A percentile compares a stretch with the other conserved stretches of the same genome.
Conservation (phyloP, 1,140 invertebrate species). For the Bombus impatiens region DNA sequence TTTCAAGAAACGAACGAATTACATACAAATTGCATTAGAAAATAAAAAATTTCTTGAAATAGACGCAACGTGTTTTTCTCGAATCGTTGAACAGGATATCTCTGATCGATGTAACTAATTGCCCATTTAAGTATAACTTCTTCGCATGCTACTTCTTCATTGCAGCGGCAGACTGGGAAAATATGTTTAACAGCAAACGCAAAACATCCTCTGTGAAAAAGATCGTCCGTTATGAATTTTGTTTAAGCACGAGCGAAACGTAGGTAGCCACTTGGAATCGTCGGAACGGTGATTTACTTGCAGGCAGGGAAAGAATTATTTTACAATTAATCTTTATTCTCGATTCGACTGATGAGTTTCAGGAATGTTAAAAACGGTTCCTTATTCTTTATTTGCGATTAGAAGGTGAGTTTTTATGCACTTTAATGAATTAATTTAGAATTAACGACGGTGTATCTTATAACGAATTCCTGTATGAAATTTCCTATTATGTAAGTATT, state of each 20-base stretch:
- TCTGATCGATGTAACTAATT: slow-evolving; percentile 16
- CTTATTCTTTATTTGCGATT: not conserved
- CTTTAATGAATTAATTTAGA: too few relatives aligned
- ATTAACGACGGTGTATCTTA: too few relatives aligned
- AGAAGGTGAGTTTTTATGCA: too few relatives aligned
- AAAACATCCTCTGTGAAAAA: too few relatives aligned
- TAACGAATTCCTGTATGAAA: too few relatives aligned
- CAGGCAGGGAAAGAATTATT: not conserved
- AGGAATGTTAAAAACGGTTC: not conserved
- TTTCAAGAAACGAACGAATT: not conserved
- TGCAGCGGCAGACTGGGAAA: too few relatives aligned
- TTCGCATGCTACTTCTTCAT: too few relatives aligned
- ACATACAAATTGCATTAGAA: not conserved
- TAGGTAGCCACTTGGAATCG: not conserved
- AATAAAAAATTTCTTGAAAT: not conserved
- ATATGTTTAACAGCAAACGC: not conserved
- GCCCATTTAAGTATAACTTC: not conserved
- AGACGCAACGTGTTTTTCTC: not conserved
- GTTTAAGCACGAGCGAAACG: not conserved
- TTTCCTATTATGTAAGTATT: too few relatives aligned
- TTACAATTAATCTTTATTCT: not conserved
- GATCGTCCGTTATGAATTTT: not conserved
- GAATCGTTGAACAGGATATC: not conserved
- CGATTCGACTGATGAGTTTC: not conserved
- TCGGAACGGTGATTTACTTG: not conserved